A percentile compares a stretch with the other conserved stretches of the same genome.
Conservation (phyloP, 2,888 invertebrate genomes). For the Andrena praecox region DNA sequence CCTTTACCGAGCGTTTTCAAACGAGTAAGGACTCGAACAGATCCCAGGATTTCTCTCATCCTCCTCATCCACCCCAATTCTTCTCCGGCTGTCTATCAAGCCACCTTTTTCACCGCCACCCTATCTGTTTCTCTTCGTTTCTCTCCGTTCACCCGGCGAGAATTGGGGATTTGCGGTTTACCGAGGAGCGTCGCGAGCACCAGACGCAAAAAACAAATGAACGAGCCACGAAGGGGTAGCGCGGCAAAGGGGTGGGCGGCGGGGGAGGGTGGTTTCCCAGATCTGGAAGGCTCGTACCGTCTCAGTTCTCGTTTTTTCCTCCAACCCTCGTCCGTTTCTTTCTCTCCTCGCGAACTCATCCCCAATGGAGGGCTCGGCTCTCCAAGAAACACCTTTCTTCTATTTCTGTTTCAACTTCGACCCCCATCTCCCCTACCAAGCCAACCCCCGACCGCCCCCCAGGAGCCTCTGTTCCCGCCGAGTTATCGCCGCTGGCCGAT, state of each 20-base stretch:
- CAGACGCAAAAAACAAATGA: constrained; percentile 75
- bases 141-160: constrained; percentile 62
- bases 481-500: constrained; percentile 70
- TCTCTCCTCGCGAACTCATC: constrained; percentile 19
- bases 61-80: constrained; percentile 15
- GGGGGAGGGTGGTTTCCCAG: constrained; percentile 42
- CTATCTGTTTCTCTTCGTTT: constrained; percentile 33
- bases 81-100: constrained; percentile 46
- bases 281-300: constrained; percentile 63
- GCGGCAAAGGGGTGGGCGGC: constrained; percentile 45
- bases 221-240: constrained; percentile 59
- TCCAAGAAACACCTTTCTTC: constrained; percentile 51
- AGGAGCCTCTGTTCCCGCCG: constrained; percentile 45
- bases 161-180: constrained; percentile 79
- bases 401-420: constrained; percentile 62
- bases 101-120: constrained; percentile 50
- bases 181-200: constrained; percentile 73
- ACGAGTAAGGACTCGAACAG: constrained; percentile 36
- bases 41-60: constrained; percentile 60
- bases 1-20: constrained; percentile 39
- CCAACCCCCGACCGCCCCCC: constrained; percentile 14
- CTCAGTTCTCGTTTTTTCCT: constrained; percentile 49
- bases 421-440: constrained; percentile 22
- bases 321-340: not conserved
- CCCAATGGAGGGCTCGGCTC: constrained; percentile 29